Conservation (phyloP, 1,140 invertebrate genomes). For the Colletes gigas region DNA sequence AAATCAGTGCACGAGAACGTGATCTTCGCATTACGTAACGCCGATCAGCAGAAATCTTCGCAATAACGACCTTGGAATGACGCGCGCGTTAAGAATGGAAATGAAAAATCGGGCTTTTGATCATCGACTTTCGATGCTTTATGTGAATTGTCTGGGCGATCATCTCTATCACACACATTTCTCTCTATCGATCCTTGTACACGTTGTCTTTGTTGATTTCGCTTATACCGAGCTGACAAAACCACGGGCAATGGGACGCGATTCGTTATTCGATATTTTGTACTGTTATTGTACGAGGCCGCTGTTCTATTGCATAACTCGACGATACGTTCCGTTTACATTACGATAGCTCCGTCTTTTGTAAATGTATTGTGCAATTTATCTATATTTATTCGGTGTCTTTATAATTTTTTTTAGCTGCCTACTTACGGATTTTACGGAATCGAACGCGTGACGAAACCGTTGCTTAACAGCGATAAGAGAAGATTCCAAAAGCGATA, state of each 20-base stretch:
- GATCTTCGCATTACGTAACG: neutral
- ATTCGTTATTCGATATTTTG: conserved; percentile 39
- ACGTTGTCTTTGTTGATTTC: conserved; percentile 40
- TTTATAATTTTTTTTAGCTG: neutral
- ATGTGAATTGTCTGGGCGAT: conserved; percentile 64
- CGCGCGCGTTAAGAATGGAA: conserved; percentile 27
- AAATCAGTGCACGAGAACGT: no score
- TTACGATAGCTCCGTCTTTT: neutral
- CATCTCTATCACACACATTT: conserved; percentile 49
- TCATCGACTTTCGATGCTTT: conserved; percentile 63
- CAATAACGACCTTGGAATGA: conserved; percentile 53
- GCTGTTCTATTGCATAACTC: conserved; percentile 53
- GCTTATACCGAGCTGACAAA: conserved; percentile 55
- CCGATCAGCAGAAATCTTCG: neutral
- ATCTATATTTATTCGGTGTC: neutral
- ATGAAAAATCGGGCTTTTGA: conserved; percentile 44
- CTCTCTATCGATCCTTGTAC: conserved; percentile 23
- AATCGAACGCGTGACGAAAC: neutral
- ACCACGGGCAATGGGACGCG: conserved; percentile 14
- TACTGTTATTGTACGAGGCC: neutral
- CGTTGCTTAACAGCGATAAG: neutral
- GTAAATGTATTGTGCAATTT: conserved; percentile 1
- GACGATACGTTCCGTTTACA: conserved; percentile 25
- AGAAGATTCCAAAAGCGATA: no score
- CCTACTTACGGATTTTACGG: neutral